phyloP scores from a whole-genome alignment of 2,797 vertebrate genomes.

The Coilia nasus region DNA sequence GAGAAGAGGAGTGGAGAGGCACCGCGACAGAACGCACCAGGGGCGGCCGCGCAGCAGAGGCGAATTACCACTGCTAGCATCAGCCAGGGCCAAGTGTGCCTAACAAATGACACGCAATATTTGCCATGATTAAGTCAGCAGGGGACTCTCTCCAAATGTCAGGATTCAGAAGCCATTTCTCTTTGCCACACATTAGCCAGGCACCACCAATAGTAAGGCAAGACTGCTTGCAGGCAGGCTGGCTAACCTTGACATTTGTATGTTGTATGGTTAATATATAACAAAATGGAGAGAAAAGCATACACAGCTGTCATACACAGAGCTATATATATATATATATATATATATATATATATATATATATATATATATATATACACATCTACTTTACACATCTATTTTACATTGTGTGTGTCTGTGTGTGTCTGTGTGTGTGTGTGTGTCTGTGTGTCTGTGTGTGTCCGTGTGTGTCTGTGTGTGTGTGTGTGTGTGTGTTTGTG shows the following conservation, averaged over 20 bases:
- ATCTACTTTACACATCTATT: too few species aligned
- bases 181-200: constrained; percentile 48
- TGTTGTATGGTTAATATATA: not conserved
- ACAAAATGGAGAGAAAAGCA: constrained; percentile 5
- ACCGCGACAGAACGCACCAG: constrained; percentile 64
- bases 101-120: constrained; percentile 81
- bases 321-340: not conserved
- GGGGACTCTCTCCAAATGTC: constrained; percentile 81
- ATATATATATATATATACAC: too few species aligned
- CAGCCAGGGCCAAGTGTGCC: constrained; percentile 76
- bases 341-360: not conserved
- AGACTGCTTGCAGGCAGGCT: constrained; percentile 25
- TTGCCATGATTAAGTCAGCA: constrained; percentile 80
- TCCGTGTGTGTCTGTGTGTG: too few species aligned
- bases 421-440: too few species aligned
- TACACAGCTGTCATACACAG: not conserved
- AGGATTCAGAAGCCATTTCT: constrained; percentile 67
- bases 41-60: constrained; percentile 76
- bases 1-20: constrained; percentile 43
- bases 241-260: constrained; percentile 21
- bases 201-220: constrained; percentile 38
- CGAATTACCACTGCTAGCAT: constrained; percentile 78
- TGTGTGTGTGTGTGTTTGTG: too few species aligned
- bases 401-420: too few species aligned
- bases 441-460: too few species aligned